A percentile compares a stretch with the other conserved stretches of the same genome.
Evolutionary conservation across 2,888 invertebrate genomes (phyloP).

Genomic region (Scaptomyza polygonia): DNA sequence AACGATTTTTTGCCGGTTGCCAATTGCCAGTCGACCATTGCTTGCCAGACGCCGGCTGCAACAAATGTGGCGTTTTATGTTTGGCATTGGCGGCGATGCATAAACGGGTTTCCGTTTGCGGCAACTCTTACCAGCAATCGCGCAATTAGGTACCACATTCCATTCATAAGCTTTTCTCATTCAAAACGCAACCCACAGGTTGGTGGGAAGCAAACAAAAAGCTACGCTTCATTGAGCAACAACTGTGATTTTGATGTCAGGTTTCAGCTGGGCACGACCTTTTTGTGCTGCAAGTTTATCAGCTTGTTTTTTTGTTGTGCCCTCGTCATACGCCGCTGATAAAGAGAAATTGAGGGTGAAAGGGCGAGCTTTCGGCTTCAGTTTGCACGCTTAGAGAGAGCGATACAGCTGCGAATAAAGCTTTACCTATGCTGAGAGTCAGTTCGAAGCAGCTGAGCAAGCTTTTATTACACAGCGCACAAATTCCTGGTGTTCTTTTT

Average conservation of each 20-base stretch:
- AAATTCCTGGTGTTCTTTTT: constrained; percentile 4
- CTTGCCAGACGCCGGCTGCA: constrained; percentile 48
- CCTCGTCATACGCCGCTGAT: constrained; percentile 40
- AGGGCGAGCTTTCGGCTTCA: constrained; percentile 29
- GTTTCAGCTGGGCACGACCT: constrained; percentile 23
- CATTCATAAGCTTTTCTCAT: constrained; percentile 40
- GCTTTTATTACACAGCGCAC: constrained; percentile 49
- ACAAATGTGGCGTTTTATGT: constrained; percentile 36
- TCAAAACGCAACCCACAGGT: constrained; percentile 30
- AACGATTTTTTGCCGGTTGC: constrained; percentile 47
- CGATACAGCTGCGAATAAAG: constrained; percentile 35
- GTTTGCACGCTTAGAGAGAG: constrained; percentile 15
- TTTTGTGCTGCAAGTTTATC: constrained; percentile 36
- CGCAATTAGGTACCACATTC: background rate
- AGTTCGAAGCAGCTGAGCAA: constrained; percentile 7
- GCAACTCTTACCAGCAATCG: background rate
- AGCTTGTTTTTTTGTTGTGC: constrained; percentile 43
- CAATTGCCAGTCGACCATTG: constrained; percentile 40
- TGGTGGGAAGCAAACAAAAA: background rate
- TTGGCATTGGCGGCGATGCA: constrained; percentile 44
- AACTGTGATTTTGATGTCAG: constrained; percentile 26
- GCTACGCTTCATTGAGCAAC: constrained; percentile 41
- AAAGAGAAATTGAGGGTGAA: constrained; percentile 8
- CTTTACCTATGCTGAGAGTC: constrained; percentile 22
- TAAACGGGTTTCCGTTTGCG: constrained; percentile 51